phyloP scores from a whole-genome alignment of 2,888 invertebrate genomes.

The Zonitis immaculata region DNA sequence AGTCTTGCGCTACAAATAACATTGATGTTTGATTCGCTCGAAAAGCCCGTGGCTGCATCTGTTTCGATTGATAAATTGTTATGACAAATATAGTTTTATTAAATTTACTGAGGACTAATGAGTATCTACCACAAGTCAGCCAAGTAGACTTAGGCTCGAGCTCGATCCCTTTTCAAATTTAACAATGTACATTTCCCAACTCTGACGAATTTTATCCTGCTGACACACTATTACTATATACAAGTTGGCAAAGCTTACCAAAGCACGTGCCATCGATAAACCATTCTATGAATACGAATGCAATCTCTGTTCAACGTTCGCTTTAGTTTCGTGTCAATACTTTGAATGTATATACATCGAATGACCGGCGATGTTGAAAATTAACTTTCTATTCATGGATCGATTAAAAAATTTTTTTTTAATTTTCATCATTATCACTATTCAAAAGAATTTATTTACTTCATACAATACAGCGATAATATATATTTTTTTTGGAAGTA shows the following conservation, averaged over 20 bases:
- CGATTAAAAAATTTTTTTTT: background rate
- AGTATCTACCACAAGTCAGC: slow-evolving; percentile 16
- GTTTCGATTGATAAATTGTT: too few relatives aligned
- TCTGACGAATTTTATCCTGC: background rate
- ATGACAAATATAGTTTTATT: too few relatives aligned
- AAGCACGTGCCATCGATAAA: slow-evolving; percentile 1
- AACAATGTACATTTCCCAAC: background rate
- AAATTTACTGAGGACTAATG: too few relatives aligned
- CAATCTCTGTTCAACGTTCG: background rate
- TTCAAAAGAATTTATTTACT: too few relatives aligned
- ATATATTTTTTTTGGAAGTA: too few relatives aligned
- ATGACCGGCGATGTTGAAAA: background rate
- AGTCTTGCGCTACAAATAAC: too few relatives aligned
- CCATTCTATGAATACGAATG: background rate
- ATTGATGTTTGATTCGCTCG: too few relatives aligned
- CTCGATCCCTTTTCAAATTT: background rate
- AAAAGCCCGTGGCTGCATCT: too few relatives aligned
- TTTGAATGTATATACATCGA: background rate
- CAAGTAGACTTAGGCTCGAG: background rate
- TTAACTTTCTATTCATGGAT: background rate
- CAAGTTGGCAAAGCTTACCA: background rate
- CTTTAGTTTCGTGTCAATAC: background rate
- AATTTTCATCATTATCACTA: too few relatives aligned
- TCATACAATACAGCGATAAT: too few relatives aligned
- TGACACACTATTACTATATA: background rate